These are phyloP conservation scores for Drosophila punjabiensis DNA, from an alignment of 1,140 invertebrate species.

Conservation along the genomic window DNA sequence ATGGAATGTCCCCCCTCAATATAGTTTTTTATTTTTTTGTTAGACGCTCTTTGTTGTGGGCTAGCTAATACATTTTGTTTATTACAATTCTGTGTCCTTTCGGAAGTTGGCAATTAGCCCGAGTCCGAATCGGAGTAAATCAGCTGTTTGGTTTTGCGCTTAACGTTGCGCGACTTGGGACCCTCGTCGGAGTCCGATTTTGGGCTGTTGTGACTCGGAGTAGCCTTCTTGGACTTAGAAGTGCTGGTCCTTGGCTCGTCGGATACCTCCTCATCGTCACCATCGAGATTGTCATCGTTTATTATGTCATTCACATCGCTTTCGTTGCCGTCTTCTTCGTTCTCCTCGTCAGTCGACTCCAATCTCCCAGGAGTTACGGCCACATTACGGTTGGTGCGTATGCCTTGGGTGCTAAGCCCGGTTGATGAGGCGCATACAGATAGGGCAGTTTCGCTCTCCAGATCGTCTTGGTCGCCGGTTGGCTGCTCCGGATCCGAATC, in stretches of 20 bases:
- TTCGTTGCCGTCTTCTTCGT: background rate
- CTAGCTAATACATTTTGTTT: constrained; percentile 43
- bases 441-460: background rate
- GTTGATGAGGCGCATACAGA: background rate
- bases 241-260: constrained; percentile 2
- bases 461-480: background rate
- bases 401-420: background rate
- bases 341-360: constrained; percentile 2
- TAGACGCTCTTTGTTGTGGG: constrained; percentile 9
- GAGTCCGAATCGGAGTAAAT: constrained; percentile 13
- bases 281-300: background rate
- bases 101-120: constrained; percentile 1
- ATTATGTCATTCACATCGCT: constrained; percentile 9
- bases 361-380: background rate
- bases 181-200: constrained; percentile 9
- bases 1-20: no score
- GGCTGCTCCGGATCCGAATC: constrained; percentile 29
- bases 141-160: constrained; percentile 7
- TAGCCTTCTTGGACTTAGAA: background rate
- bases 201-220: background rate
- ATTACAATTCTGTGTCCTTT: constrained; percentile 20
- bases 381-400: constrained; percentile 42
- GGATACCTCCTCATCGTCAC: background rate
- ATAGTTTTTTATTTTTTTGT: no score
- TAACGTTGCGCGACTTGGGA: background rate